Conservation (phyloP, 2,797 vertebrate genomes). For the Falco naumanni region DNA sequence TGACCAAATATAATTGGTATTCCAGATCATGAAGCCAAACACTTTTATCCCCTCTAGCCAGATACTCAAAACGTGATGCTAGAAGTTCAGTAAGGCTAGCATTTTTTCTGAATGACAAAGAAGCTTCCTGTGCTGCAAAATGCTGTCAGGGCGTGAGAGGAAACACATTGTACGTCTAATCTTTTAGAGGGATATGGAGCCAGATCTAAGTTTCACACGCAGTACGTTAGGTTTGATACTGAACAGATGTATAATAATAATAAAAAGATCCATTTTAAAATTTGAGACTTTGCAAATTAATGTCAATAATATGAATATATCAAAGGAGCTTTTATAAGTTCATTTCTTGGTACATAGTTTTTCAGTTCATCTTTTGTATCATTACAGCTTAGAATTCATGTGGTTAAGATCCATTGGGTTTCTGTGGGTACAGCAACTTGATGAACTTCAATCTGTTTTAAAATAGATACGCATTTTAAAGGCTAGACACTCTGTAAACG, state of each 20-base stretch:
- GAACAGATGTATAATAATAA: background rate
- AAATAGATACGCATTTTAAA: background rate
- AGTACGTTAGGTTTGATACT: background rate
- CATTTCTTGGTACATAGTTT: background rate
- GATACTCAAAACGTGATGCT: constrained; percentile 44
- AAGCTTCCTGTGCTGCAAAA: constrained; percentile 37
- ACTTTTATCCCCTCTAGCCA: constrained; percentile 22
- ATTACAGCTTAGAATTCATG: background rate
- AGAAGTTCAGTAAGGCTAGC: constrained; percentile 58
- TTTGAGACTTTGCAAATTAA: background rate
- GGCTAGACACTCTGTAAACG: background rate
- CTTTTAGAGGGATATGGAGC: constrained; percentile 2
- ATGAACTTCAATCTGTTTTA: background rate
- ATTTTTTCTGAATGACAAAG: constrained; percentile 69
- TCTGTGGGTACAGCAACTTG: background rate
- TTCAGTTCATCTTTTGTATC: background rate
- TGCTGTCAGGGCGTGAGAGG: constrained; percentile 55
- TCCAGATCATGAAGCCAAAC: constrained; percentile 35
- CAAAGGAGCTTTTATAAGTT: background rate
- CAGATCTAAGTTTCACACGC: background rate
- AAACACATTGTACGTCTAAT: constrained; percentile 10
- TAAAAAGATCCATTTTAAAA: background rate
- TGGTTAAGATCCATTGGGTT: background rate
- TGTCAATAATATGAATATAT: background rate
- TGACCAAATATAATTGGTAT: constrained; percentile 63